Conservation (phyloP, 2,797 vertebrate genomes). For the Novumbra hubbsi region DNA sequence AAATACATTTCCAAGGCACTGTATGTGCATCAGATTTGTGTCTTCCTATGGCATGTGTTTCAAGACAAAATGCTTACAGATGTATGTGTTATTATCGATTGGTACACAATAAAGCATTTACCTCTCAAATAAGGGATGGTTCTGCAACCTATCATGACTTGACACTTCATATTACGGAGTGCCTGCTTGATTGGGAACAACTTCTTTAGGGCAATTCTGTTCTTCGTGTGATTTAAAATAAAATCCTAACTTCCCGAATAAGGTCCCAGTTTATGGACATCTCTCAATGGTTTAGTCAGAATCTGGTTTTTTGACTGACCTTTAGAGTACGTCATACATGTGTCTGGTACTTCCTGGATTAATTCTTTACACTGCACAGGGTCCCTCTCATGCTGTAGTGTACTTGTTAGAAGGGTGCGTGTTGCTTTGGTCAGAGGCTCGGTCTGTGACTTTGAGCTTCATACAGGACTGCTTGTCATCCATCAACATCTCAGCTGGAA, state of each 20-base stretch:
- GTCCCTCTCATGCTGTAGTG: slow-evolving; percentile 72
- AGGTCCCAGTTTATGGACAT: slow-evolving; percentile 2
- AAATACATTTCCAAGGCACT: too few relatives aligned
- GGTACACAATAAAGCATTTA: too few relatives aligned
- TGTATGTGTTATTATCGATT: too few relatives aligned
- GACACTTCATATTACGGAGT: too few relatives aligned
- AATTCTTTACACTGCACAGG: background rate
- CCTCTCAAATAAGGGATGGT: too few relatives aligned
- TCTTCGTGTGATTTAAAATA: background rate
- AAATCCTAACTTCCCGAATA: background rate
- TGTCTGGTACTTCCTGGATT: background rate
- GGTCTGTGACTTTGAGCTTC: slow-evolving; percentile 90
- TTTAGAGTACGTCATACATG: slow-evolving; percentile 7
- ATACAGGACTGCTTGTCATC: slow-evolving; percentile 93
- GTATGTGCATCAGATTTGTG: too few relatives aligned
- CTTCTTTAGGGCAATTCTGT: background rate
- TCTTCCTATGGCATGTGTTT: too few relatives aligned
- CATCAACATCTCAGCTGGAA: slow-evolving; percentile 86
- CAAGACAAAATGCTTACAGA: too few relatives aligned
- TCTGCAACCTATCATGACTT: too few relatives aligned
- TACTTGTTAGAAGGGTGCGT: slow-evolving; percentile 91
- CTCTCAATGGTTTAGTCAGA: slow-evolving; percentile 20
- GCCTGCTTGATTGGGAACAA: background rate
- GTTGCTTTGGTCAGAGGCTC: slow-evolving; percentile 87
- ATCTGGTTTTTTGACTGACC: slow-evolving; percentile 2